A percentile compares a stretch with the other conserved stretches of the same genome.
These are phyloP conservation scores for Centropus unirufus DNA, from an alignment of 2,113 vertebrate genomes.

Conservation along the genomic window DNA sequence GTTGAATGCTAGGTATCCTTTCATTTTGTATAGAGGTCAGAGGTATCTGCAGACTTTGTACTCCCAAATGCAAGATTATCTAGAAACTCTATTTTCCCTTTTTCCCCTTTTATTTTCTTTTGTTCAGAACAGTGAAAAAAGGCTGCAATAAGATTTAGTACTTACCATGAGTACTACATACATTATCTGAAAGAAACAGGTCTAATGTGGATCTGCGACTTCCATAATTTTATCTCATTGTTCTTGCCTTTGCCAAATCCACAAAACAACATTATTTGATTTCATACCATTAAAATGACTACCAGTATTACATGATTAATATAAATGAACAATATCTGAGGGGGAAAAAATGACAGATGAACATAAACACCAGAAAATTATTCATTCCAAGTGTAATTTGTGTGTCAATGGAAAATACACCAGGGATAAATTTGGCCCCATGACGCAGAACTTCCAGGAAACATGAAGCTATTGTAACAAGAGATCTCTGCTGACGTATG, in stretches of 20 bases:
- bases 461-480: conserved; percentile 55
- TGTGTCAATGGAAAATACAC: conserved; percentile 44
- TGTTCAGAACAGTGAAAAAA: not conserved
- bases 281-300: not conserved
- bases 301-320: not conserved
- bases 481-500: conserved; percentile 59
- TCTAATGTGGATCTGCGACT: not conserved
- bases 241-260: conserved; percentile 3
- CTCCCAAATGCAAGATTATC: not conserved
- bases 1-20: not conserved
- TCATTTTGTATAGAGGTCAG: not conserved
- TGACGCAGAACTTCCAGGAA: conserved; percentile 69
- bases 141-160: not conserved
- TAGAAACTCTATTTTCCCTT: not conserved
- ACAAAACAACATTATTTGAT: conserved; percentile 29
- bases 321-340: not conserved
- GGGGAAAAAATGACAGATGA: conserved; percentile 23
- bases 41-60: not conserved
- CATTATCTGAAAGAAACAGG: not conserved
- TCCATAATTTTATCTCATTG: not conserved
- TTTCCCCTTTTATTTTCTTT: not conserved
- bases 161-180: accelerated
- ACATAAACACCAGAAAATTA: conserved; percentile 34
- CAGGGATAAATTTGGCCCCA: conserved; percentile 10
- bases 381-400: conserved; percentile 55